Evolutionary conservation across 2,113 vertebrate species (phyloP), one percentile per base, ranked within the genome.

Genomic region (Eulemur macaco): DNA sequence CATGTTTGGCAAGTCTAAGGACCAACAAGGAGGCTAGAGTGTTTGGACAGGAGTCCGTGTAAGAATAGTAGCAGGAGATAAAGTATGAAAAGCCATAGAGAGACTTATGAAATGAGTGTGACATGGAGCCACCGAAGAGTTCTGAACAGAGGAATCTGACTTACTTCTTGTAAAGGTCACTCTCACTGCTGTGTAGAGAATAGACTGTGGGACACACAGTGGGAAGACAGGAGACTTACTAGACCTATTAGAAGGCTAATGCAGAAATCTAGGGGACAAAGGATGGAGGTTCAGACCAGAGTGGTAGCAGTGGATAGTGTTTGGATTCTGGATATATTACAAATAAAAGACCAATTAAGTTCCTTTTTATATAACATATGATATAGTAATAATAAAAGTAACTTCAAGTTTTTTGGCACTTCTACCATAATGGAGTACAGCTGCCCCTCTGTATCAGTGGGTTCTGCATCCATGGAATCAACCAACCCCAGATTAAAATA

Each of bases 381-480:
- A 89, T 39, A 52, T 13, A 45, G 52, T 76, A 71, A 87, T 27
- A 89, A 77, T 83, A 29, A 86, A 92, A 80, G 60, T n/a, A 42
- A 37, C 21, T 54, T 74, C 14, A 77, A 18, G 47, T 7, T 21
- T 89, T 17, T 88, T 54, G 9, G 6, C 47, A 34, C 9, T 39
- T 6, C 82, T 82, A 54, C 2, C 37, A 29, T 13, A 31, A 63
- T 27, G 4, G 73, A 76, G 42, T 47, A 45, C 15, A 47, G 8
- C 10, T 1, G 15, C 39, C 27, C 27, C 42, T 47, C 73, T 14
- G 0, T 18, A 18, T 47, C 42, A 17, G 25, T 76, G 73, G 42
- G 45, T 25, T 74, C 39, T 42, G 25, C 23, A 3, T 76, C 42
- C 29, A 8, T 18, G 15, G 42, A 47, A 8, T 76, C 42, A 76